phyloP scores from a whole-genome alignment of 2,888 invertebrate species.

The Calephelis perditalis region DNA sequence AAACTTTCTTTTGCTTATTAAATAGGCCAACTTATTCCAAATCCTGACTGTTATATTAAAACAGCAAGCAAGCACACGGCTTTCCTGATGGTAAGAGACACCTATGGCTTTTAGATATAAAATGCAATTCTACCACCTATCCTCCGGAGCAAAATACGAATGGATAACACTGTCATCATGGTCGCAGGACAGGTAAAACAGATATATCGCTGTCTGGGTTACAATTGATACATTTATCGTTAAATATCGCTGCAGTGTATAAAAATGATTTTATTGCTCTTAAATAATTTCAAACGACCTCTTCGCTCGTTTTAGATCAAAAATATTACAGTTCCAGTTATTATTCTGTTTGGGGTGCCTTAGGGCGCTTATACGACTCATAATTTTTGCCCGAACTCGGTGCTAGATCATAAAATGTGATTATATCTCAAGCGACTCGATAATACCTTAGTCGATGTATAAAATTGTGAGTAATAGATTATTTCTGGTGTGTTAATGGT shows the following conservation, averaged over 20 bases:
- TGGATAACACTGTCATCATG: too few species aligned
- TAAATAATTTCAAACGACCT: constrained; percentile 54
- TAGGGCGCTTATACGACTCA: constrained; percentile 61
- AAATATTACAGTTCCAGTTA: constrained; percentile 70
- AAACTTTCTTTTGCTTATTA: too few species aligned
- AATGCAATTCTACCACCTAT: too few species aligned
- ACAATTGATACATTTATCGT: neutral
- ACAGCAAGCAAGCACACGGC: too few species aligned
- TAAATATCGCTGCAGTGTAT: constrained; percentile 19
- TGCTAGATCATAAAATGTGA: constrained; percentile 75
- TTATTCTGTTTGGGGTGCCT: constrained; percentile 63
- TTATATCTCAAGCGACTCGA: constrained; percentile 69
- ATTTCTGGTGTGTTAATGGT: constrained; percentile 56
- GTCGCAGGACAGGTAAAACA: too few species aligned
- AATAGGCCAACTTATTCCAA: too few species aligned
- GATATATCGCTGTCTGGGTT: too few species aligned
- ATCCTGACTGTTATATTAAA: too few species aligned
- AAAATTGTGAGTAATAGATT: constrained; percentile 66
- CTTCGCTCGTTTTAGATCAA: constrained; percentile 54
- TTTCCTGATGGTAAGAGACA: too few species aligned
- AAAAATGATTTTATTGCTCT: constrained; percentile 34
- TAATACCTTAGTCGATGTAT: constrained; percentile 61
- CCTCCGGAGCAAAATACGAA: too few species aligned
- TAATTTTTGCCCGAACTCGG: constrained; percentile 75
- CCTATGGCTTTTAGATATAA: too few species aligned